These are phyloP conservation scores for Phoenicopterus ruber DNA, from an alignment of 2,113 vertebrate species.

Conservation along the genomic window DNA sequence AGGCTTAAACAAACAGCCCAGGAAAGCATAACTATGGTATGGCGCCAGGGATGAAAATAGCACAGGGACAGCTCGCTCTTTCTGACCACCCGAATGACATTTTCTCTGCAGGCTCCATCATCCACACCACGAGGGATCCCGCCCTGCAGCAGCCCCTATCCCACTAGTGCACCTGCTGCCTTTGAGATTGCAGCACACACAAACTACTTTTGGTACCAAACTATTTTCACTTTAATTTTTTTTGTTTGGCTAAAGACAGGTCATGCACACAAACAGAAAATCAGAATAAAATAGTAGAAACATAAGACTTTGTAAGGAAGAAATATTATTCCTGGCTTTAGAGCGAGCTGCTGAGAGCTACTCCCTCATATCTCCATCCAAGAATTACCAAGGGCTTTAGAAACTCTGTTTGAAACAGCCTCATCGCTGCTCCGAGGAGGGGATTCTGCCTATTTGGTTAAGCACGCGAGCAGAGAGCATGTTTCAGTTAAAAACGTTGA, in stretches of 20 bases:
- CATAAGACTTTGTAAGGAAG: neutral
- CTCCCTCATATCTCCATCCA: neutral
- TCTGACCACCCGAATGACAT: neutral
- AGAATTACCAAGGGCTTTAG: neutral
- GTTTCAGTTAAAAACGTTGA: neutral
- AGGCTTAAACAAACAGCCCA: neutral
- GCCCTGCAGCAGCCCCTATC: neutral
- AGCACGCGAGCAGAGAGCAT: neutral
- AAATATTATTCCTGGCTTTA: neutral
- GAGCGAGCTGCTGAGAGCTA: neutral
- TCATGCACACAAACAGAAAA: neutral
- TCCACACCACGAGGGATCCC: rapidly evolving
- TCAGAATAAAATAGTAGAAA: neutral
- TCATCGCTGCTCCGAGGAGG: neutral
- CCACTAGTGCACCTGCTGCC: neutral
- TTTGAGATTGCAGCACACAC: neutral
- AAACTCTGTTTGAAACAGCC: neutral
- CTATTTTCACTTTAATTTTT: neutral
- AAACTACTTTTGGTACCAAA: neutral
- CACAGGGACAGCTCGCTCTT: neutral
- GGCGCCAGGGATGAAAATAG: neutral
- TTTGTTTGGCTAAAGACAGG: neutral
- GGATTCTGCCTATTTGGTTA: neutral
- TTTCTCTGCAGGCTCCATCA: neutral
- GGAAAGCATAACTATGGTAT: neutral